A percentile compares a stretch with the other conserved stretches of the same genome.
Conservation (phyloP, 2,888 invertebrate species). For the Mycalesis mineus region DNA sequence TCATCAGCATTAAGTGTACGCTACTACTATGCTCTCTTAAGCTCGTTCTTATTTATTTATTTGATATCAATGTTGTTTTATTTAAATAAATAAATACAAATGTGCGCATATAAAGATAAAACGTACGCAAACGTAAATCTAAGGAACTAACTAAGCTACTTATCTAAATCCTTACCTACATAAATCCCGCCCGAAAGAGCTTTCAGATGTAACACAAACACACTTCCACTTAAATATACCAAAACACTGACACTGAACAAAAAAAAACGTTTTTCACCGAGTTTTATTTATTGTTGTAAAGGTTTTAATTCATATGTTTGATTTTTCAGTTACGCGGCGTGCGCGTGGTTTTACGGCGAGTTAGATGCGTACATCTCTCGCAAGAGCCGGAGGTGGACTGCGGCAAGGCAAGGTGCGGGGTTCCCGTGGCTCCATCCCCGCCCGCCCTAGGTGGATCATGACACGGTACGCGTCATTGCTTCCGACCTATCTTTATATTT, state of each 20-base stretch:
- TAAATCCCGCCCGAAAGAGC: slow-evolving; percentile 23
- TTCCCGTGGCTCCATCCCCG: slow-evolving; percentile 34
- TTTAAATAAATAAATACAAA: background rate
- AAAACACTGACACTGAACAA: slow-evolving; percentile 26
- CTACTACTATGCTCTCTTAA: no score
- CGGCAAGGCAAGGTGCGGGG: slow-evolving; percentile 44
- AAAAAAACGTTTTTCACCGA: slow-evolving; percentile 3
- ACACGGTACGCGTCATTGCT: slow-evolving; percentile 27
- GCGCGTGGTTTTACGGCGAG: slow-evolving; percentile 23
- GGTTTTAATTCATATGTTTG: slow-evolving; percentile 38
- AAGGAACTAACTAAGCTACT: background rate
- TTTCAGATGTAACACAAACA: slow-evolving; percentile 27
- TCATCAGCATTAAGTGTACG: no score
- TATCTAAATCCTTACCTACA: slow-evolving; percentile 32
- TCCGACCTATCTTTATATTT: slow-evolving; percentile 25
- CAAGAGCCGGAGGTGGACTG: slow-evolving; percentile 45
- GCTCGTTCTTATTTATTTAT: no score
- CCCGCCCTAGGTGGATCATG: slow-evolving; percentile 46
- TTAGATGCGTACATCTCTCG: slow-evolving; percentile 27
- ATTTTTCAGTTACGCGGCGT: slow-evolving; percentile 27
- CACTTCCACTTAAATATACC: slow-evolving; percentile 25
- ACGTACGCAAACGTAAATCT: background rate
- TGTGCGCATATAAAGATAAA: background rate
- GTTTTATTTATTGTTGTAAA: slow-evolving; percentile 9
- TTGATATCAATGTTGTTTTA: no score